Base-by-base conservation (phyloP, 2,797 vertebrate species). In the Pantherophis alleghaniensis region DNA sequence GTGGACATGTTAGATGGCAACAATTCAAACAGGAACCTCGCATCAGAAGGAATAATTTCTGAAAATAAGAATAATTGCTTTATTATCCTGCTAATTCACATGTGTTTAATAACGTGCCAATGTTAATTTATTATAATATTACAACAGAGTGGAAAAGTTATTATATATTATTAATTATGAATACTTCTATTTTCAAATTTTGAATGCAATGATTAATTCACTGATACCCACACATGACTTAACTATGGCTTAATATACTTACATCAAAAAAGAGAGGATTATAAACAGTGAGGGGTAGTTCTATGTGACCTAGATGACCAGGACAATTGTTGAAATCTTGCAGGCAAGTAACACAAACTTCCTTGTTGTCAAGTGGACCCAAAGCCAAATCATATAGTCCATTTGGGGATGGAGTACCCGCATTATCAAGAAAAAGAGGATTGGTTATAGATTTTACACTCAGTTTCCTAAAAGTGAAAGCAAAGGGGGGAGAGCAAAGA, bases 241-340 rank as follows among this genome's bases (percentile, higher is more conserved):
- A 12, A 2, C 7, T 53, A 61, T 26, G 88, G 1, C 4, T 61
- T 55, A 61, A 69, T 53, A 63, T 59, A 98, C 99, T 56, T 97
- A 99, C 99, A 92, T 99, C 99, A 18, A 99, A 99, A 94, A 99
- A 98, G 42, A 99, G 97, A 0, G 99, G 99, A 94, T 99, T 99
- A 95, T 99, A 99, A 10, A 99, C 99, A 0, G 98, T 98, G 4
- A 99, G 97, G 0, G 99, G 99, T 26, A 99, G 97, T 0, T 99
- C 98, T 0, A 99, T 97, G 22, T 99, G 98, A 18, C 99, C 99
- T 28, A 99, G 94, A 96, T 99, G 99, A 7, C 99, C 99, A 0
- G 99, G 98, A 94, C 99, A 99, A 96, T 96, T 98, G 96, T 95
- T 98, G 96, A 98, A 99, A 96, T 98, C 98, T 97, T 99, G 99